These are phyloP conservation scores for Spodoptera picta DNA, from an alignment of 2,888 invertebrate genomes.

Conservation along the genomic window DNA sequence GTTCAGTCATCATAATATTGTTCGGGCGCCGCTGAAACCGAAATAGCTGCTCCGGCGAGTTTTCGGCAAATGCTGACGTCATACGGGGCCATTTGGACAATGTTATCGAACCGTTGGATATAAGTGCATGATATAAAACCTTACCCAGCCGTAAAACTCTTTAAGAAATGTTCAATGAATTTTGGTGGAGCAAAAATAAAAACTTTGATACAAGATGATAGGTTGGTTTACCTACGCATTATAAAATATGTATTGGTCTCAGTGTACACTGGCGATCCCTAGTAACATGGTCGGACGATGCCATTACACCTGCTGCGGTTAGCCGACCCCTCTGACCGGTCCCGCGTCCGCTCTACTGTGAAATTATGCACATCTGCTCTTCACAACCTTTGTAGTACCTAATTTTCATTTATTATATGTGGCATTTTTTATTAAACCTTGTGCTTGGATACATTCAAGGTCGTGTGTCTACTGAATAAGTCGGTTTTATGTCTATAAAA, in stretches of 20 bases:
- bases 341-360: conserved; percentile 79
- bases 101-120: conserved; percentile 62
- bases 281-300: conserved; percentile 48
- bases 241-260: conserved; percentile 11
- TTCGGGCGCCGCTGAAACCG: conserved; percentile 70
- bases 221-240: conserved; percentile 5
- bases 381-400: conserved; percentile 53
- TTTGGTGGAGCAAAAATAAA: no score
- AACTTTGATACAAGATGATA: background rate
- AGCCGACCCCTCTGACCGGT: conserved; percentile 78
- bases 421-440: conserved; percentile 13
- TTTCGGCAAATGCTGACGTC: conserved; percentile 82
- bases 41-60: conserved; percentile 75
- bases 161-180: background rate
- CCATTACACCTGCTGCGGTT: conserved; percentile 80
- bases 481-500: no score
- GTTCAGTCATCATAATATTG: conserved; percentile 76
- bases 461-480: background rate
- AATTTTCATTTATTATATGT: conserved; percentile 37
- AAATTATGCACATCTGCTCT: conserved; percentile 84
- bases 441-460: conserved; percentile 32
- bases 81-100: conserved; percentile 77
- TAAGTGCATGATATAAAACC: conserved; percentile 26
- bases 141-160: conserved; percentile 2
- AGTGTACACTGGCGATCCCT: conserved; percentile 33